Percentiles rank a stretch among this genome's conserved stretches.
phyloP scores from a whole-genome alignment of 1,140 invertebrate genomes.

The Drosophila fuyamai region DNA sequence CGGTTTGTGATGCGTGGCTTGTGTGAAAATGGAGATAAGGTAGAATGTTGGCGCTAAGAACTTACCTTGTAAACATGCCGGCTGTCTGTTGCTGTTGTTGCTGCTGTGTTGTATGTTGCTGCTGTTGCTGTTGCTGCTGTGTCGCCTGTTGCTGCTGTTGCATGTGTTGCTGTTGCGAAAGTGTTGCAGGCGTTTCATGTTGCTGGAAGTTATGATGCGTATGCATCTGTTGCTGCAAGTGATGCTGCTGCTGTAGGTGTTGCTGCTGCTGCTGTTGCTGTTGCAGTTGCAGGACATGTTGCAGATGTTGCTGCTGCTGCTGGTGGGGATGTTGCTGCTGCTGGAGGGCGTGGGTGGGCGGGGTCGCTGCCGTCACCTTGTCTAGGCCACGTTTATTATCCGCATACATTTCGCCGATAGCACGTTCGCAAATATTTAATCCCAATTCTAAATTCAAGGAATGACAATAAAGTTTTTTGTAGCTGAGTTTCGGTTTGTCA shows the following conservation, averaged over 20 bases:
- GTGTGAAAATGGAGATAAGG: slow-evolving; percentile 33
- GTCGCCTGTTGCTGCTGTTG: slow-evolving; percentile 61
- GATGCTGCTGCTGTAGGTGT: slow-evolving; percentile 70
- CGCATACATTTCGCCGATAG: slow-evolving; percentile 67
- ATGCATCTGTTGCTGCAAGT: slow-evolving; percentile 73
- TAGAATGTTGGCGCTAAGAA: slow-evolving; percentile 73
- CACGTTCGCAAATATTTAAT: slow-evolving; percentile 77
- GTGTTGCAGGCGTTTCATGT: slow-evolving; percentile 49
- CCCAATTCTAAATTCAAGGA: slow-evolving; percentile 60
- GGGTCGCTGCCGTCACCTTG: slow-evolving; percentile 63
- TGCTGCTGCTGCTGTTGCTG: slow-evolving; percentile 64
- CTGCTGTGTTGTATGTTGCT: slow-evolving; percentile 24
- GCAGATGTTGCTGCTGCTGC: slow-evolving; percentile 61
- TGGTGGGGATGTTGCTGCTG: slow-evolving; percentile 62
- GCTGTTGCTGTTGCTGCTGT: slow-evolving; percentile 46
- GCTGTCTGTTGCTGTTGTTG: slow-evolving; percentile 64
- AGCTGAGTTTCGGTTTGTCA: slow-evolving; percentile 28
- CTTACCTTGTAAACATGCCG: slow-evolving; percentile 83
- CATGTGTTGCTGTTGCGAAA: slow-evolving; percentile 62
- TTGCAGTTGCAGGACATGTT: slow-evolving; percentile 65
- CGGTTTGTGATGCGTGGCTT: slow-evolving; percentile 36
- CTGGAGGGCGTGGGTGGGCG: slow-evolving; percentile 58
- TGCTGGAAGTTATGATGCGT: slow-evolving; percentile 79
- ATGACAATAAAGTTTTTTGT: slow-evolving; percentile 51
- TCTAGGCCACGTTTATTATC: slow-evolving; percentile 79